A percentile compares a stretch with the other conserved stretches of the same genome.
Conservation (phyloP, 37 sponge, comb jelly and placozoan species). For the Dysidea cf. avara region DNA sequence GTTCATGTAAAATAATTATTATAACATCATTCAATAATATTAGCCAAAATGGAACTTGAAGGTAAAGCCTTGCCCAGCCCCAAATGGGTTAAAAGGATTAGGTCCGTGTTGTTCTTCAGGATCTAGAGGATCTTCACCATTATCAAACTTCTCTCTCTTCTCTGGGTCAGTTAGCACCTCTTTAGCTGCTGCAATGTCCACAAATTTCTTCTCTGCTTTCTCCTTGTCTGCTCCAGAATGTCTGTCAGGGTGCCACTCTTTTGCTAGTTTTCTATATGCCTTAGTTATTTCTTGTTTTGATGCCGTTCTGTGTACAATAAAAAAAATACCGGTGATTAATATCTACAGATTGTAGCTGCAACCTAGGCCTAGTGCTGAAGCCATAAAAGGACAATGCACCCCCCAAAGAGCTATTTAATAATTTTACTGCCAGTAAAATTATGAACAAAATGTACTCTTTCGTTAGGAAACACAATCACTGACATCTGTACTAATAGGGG, state of each 20-base stretch:
- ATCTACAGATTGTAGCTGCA: background rate
- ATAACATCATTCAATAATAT: background rate
- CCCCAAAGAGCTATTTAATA: background rate
- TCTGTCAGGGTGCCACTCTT: slow-evolving; percentile 93
- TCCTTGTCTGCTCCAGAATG: slow-evolving; percentile 83
- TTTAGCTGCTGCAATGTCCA: slow-evolving; percentile 99
- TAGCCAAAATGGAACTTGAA: slow-evolving; percentile 91
- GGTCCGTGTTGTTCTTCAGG: slow-evolving; percentile 73
- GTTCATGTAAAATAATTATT: too few relatives aligned
- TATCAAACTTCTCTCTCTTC: slow-evolving; percentile 88
- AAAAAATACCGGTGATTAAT: background rate
- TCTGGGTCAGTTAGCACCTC: slow-evolving; percentile 96
- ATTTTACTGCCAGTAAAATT: too few relatives aligned
- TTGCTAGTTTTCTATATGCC: slow-evolving; percentile 92
- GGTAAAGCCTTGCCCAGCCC: slow-evolving; percentile 73
- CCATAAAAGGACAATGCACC: background rate
- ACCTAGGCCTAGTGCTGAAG: background rate
- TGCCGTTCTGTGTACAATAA: slow-evolving; percentile 60
- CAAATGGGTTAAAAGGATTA: slow-evolving; percentile 73
- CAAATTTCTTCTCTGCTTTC: slow-evolving; percentile 96
- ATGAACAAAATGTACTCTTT: too few relatives aligned
- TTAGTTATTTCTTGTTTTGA: slow-evolving; percentile 83
- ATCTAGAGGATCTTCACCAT: slow-evolving; percentile 97
- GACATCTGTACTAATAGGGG: too few relatives aligned
- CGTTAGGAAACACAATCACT: too few relatives aligned